Percentiles rank a stretch among this genome's conserved stretches.
phyloP scores from a whole-genome alignment of 2,888 invertebrate genomes.

The Amphimallon solstitiale region DNA sequence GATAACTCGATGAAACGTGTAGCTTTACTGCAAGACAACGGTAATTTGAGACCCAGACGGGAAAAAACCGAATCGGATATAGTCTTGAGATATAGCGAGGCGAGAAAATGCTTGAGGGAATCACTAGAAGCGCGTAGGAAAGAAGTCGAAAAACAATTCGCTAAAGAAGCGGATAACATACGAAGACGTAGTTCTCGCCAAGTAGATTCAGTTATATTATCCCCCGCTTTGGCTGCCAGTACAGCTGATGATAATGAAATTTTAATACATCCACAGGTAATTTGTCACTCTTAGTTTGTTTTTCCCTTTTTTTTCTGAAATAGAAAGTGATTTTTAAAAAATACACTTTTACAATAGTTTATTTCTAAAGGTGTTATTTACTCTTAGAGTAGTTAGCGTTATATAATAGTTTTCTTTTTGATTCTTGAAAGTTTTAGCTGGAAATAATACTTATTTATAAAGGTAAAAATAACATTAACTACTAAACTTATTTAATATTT shows the following conservation, averaged over 20 bases:
- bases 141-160: conserved; percentile 63
- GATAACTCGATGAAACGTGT: conserved; percentile 52
- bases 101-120: conserved; percentile 65
- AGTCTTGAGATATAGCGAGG: conserved; percentile 74
- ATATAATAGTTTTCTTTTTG: background rate
- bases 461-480: conserved; percentile 4
- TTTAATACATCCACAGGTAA: conserved; percentile 56
- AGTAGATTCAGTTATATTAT: conserved; percentile 58
- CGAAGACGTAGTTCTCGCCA: conserved; percentile 64
- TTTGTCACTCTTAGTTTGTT: conserved; percentile 45
- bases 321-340: background rate
- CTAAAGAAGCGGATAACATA: conserved; percentile 61
- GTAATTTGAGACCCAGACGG: conserved; percentile 75
- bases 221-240: conserved; percentile 38
- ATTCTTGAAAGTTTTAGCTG: conserved; percentile 2
- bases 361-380: background rate
- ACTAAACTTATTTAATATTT: background rate
- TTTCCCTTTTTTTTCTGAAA: conserved; percentile 7
- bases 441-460: background rate
- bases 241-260: conserved; percentile 53
- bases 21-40: conserved; percentile 48
- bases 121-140: conserved; percentile 64
- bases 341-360: background rate
- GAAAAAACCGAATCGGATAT: conserved; percentile 93
- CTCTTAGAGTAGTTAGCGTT: background rate